A percentile compares a stretch with the other conserved stretches of the same genome.
Evolutionary conservation across 1,140 invertebrate species (phyloP).

Genomic region (Cyphomyrmex costatus): DNA sequence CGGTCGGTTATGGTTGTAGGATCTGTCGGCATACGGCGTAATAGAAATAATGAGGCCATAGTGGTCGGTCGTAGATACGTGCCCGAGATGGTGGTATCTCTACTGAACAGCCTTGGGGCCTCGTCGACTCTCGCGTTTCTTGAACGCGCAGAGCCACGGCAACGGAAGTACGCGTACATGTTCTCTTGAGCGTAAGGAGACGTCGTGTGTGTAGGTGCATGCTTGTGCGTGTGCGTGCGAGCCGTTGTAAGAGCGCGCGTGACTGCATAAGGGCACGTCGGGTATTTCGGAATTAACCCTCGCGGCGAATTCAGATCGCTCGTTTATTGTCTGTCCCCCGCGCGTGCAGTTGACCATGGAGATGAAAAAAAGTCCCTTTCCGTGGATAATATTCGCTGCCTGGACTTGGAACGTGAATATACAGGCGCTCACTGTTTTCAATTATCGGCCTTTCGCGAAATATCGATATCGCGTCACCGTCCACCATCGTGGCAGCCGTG

Average conservation of each 20-base stretch:
- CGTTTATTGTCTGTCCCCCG: conserved; percentile 40
- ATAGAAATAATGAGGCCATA: conserved; percentile 79
- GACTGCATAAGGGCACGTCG: conserved; percentile 23
- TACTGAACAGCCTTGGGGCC: conserved; percentile 69
- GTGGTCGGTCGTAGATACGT: conserved; percentile 70
- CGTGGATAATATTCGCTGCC: conserved; percentile 7
- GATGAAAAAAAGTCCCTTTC: conserved; percentile 34
- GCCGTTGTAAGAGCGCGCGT: conserved; percentile 20
- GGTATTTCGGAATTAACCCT: conserved; percentile 64
- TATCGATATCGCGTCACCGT: conserved; percentile 45
- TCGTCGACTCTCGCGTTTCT: conserved; percentile 62
- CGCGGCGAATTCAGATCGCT: conserved; percentile 58
- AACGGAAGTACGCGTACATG: conserved; percentile 48
- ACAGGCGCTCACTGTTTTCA: conserved; percentile 28
- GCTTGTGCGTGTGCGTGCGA: not conserved
- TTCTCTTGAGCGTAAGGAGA: conserved; percentile 9
- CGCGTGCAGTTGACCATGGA: not conserved
- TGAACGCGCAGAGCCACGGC: conserved; percentile 19
- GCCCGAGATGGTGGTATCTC: conserved; percentile 71
- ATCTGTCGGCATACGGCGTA: conserved; percentile 71
- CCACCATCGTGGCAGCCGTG: conserved; percentile 4
- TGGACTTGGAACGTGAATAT: conserved; percentile 1
- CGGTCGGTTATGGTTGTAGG: conserved; percentile 44
- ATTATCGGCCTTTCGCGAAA: conserved; percentile 48
- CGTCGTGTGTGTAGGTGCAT: too few relatives aligned